Evolutionary conservation across 2,888 invertebrate genomes (phyloP).

Genomic region (Epistrophella euchroma): DNA sequence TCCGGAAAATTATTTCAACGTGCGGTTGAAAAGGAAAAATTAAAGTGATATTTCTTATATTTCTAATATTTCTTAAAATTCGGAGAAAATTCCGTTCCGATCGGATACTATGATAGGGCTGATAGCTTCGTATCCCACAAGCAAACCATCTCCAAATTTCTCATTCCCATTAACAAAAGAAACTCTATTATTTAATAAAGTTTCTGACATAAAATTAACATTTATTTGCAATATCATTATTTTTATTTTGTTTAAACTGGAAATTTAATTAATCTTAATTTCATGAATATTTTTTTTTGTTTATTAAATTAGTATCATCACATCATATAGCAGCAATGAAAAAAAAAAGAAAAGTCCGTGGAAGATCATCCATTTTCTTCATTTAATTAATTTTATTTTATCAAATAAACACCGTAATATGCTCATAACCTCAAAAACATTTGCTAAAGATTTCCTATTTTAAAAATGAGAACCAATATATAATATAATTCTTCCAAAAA

Average conservation of each 20-base stretch:
- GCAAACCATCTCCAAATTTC: too few relatives aligned
- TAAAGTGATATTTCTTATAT: too few relatives aligned
- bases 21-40: too few relatives aligned
- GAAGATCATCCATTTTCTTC: neutral
- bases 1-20: too few relatives aligned
- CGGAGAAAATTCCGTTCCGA: too few relatives aligned
- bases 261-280: neutral
- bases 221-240: neutral
- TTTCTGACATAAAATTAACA: neutral
- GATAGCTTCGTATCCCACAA: neutral
- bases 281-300: neutral
- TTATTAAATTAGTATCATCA: neutral
- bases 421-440: constrained; percentile 19
- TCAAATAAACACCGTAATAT: neutral
- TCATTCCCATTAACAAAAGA: neutral
- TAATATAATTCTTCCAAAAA: constrained; percentile 30
- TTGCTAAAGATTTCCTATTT: neutral
- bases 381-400: neutral
- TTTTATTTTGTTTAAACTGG: neutral
- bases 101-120: too few relatives aligned
- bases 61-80: too few relatives aligned
- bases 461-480: neutral
- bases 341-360: neutral
- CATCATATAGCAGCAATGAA: too few relatives aligned
- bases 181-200: neutral